Base-by-base conservation (phyloP, 2,797 vertebrate genomes). In the Lerista edwardsae region DNA sequence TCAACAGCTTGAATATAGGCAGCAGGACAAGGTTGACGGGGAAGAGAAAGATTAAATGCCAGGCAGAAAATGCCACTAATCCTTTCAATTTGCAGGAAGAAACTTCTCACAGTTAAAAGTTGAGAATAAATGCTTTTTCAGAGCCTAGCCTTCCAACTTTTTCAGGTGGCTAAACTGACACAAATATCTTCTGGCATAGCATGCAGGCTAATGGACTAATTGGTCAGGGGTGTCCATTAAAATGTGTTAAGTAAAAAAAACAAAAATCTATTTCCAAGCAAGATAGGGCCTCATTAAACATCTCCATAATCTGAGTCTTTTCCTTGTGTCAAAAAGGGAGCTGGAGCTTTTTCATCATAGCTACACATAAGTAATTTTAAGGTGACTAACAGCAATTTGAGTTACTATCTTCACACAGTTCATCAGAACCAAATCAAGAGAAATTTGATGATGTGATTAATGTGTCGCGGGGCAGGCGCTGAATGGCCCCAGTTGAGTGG, bases 161-260 rank as follows among this genome's bases (percentile, higher is more conserved):
- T 25, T 31, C 9, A 4, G 1, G 44, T 0, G 76, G 79, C 75
- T 89, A 75, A 90, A 84, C 86, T 89, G 72, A 72, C 65, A 72
- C 29, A 79, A 2, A 89, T 84, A 51, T 76, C 72, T 80, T 86
- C n/a, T 71, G 78, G 77, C 90, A 91, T 84, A 82, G 84, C 72
- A 81, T 55, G 68, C 84, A 91, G 80, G 84, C 84, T 79, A 59
- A 65, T 82, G 36, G 71, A 21, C 15, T 79, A 87, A 90, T 31
- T 86, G 82, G 86, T n/a, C 77, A 67, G 55, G 73, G 29, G 75
- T 86, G 31, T n/a, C 68, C 31, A 39, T 36, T 84, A 51, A 15
- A 83, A 77, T 73, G 86, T 89, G 86, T 41, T 83, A 78, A 84
- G 73, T 55, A 51, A 51, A 29, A 7, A 1, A 23, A 92, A 65